Conservation (phyloP, 1,140 invertebrate genomes). For the Rhyacophila brunnea region DNA sequence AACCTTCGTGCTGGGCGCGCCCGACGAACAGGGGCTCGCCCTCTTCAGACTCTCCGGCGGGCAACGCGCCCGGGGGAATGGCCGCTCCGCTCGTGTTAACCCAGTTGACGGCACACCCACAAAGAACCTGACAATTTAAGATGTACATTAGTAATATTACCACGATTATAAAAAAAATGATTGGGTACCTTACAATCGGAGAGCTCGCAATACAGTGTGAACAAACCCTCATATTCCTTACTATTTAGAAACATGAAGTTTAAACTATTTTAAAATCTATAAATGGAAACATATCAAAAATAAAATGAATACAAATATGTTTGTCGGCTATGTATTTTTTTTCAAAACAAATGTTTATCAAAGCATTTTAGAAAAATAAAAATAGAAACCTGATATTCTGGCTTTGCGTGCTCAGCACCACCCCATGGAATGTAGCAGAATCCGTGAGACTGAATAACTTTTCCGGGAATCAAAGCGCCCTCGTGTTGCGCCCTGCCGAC, state of each 20-base stretch:
- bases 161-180: too few relatives aligned
- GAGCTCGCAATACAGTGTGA: too few relatives aligned
- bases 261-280: not conserved
- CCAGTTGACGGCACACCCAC: constrained; percentile 61
- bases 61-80: constrained; percentile 70
- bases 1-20: constrained; percentile 58
- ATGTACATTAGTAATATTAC: too few relatives aligned
- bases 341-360: constrained; percentile 1
- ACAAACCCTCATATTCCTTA: too few relatives aligned
- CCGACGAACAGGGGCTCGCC: constrained; percentile 74
- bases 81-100: constrained; percentile 59
- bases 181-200: too few relatives aligned
- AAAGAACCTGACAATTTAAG: constrained; percentile 54
- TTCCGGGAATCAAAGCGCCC: constrained; percentile 76
- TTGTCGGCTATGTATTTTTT: not conserved
- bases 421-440: constrained; percentile 78
- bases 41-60: constrained; percentile 70
- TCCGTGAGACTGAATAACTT: constrained; percentile 69
- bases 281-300: not conserved
- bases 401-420: constrained; percentile 70
- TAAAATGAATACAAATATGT: not conserved
- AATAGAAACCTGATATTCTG: constrained; percentile 66
- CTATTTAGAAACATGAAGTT: too few relatives aligned
- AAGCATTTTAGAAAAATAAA: not conserved
- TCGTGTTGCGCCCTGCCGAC: constrained; percentile 72